A percentile compares a stretch with the other conserved stretches of the same genome.
Conservation (phyloP, 2,113 vertebrate genomes). For the Chitala chitala region DNA sequence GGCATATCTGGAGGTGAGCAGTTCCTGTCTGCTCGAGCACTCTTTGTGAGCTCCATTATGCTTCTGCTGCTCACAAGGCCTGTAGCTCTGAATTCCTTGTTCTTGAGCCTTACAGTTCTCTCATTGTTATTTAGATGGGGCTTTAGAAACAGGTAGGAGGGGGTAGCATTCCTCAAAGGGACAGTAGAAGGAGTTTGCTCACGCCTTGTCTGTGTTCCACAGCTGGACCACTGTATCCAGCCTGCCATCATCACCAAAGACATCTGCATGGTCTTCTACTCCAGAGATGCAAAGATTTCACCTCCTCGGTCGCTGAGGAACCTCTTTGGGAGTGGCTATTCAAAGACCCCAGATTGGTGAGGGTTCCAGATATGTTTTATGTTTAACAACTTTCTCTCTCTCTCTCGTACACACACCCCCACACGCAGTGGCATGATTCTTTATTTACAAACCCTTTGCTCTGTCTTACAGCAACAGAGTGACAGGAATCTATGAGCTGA, state of each 20-base stretch:
- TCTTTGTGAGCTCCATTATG: too few relatives aligned
- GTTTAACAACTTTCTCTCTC: not conserved
- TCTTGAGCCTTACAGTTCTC: too few relatives aligned
- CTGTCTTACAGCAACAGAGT: slow-evolving; percentile 81
- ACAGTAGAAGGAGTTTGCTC: not conserved
- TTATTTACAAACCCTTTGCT: not conserved
- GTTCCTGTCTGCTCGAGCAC: too few relatives aligned
- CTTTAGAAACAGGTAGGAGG: too few relatives aligned
- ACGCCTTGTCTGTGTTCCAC: slow-evolving; percentile 27
- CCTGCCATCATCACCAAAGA: slow-evolving; percentile 97
- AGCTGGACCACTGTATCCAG: slow-evolving; percentile 98
- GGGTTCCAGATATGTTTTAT: not conserved
- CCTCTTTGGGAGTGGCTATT: slow-evolving; percentile 93
- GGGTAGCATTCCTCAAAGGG: not conserved
- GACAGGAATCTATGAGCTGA: slow-evolving; percentile 93
- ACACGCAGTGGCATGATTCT: not conserved
- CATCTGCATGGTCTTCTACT: slow-evolving; percentile 96
- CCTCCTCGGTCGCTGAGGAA: slow-evolving; percentile 88
- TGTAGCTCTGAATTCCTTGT: not conserved
- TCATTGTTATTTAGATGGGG: too few relatives aligned
- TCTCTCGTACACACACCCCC: not conserved
- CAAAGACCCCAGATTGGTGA: slow-evolving; percentile 90
- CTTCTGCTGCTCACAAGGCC: not conserved
- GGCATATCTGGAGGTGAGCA: slow-evolving; percentile 91
- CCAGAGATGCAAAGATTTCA: slow-evolving; percentile 89